Evolutionary conservation across 2,888 invertebrate species (phyloP), one percentile per base, ranked within the genome.

Genomic region (Siphlonurus alternatus): DNA sequence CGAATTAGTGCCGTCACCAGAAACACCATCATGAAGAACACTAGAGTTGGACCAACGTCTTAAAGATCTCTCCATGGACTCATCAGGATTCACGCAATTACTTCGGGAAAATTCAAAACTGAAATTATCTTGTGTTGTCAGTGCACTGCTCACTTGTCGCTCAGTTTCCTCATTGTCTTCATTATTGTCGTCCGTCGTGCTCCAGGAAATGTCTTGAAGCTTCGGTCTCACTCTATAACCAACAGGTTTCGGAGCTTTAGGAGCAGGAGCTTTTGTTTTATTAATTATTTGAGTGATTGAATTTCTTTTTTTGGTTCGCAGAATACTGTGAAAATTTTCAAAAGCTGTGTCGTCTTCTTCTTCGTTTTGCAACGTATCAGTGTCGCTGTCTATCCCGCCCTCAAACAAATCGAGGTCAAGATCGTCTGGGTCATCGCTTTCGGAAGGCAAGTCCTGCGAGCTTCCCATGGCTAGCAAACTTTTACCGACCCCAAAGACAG

Each of bases 361-460:
- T 38, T 38, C 38, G 38, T 38, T 15, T 15, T 5, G 5, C 7
- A 10, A 20, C 5, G 5, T n/a, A 22, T 56, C 56, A 56, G 7
- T 5, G 5, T 10, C 20, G 7, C 56, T 38, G 38, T 38, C 22
- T 10, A 10, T 56, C 2, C 23, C 23, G 51, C 53, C 10, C 23
- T 53, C 60, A 23, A 63, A 63, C 25, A 63, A 7, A 2, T 23
- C 60, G 2, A 63, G 20, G 59, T 63, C 60, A 19, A 63, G 24
- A 2, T 53, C 63, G 20, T 63, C 63, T 1, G 19, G 19, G 19
- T 22, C 20, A 5, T 25, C n/a, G 56, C 22, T 56, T 3, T 56
- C 56, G 5, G 56, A 56, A 5, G 19, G 15, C 7, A 20, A 5
- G n/a, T 56, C 56, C 19, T 22, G n/a, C 5, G n/a, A 20, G 7